These are phyloP conservation scores for Drosophila colorata DNA, from an alignment of 2,888 invertebrate genomes.

Conservation along the genomic window DNA sequence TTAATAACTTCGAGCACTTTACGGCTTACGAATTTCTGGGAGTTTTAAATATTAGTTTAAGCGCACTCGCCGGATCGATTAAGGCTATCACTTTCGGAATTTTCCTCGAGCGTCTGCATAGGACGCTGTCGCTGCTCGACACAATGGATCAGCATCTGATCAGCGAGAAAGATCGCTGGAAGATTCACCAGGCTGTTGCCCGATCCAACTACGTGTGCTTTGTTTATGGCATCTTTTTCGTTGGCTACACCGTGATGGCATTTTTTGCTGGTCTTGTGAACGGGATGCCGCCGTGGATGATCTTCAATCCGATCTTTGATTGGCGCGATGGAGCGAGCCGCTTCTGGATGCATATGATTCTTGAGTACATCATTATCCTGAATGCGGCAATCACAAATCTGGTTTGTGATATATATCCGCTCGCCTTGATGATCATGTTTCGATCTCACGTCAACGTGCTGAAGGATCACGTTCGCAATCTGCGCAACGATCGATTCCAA, in stretches of 20 bases:
- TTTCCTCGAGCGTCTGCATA: slow-evolving; percentile 15
- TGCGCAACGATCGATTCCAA: slow-evolving; percentile 28
- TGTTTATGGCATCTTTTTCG: slow-evolving; percentile 38
- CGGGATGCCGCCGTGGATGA: slow-evolving; percentile 41
- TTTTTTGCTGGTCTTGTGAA: slow-evolving; percentile 23
- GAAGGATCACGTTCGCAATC: slow-evolving; percentile 34
- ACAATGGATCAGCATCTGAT: slow-evolving; percentile 29
- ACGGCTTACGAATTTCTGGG: slow-evolving; percentile 51
- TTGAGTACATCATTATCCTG: slow-evolving; percentile 31
- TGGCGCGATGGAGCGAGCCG: slow-evolving; percentile 36
- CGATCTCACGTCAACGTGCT: slow-evolving; percentile 38
- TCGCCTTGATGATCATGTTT: slow-evolving; percentile 35
- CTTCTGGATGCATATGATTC: slow-evolving; percentile 33
- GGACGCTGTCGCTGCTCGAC: slow-evolving; percentile 32
- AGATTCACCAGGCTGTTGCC: slow-evolving; percentile 44
- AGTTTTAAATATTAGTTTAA: slow-evolving; percentile 39
- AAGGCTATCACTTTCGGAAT: slow-evolving; percentile 31
- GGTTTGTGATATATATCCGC: slow-evolving; percentile 33
- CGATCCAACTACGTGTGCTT: slow-evolving; percentile 41
- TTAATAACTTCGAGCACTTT: slow-evolving; percentile 33
- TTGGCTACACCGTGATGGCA: slow-evolving; percentile 27
- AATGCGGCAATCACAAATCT: slow-evolving; percentile 22
- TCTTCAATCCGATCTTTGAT: slow-evolving; percentile 52
- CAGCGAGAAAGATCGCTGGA: slow-evolving; percentile 27
- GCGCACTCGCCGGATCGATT: slow-evolving; percentile 18